Percentiles rank a stretch among this genome's conserved stretches.
Conservation (phyloP, 1,140 invertebrate genomes). For the Ceratosolen fusciceps region DNA sequence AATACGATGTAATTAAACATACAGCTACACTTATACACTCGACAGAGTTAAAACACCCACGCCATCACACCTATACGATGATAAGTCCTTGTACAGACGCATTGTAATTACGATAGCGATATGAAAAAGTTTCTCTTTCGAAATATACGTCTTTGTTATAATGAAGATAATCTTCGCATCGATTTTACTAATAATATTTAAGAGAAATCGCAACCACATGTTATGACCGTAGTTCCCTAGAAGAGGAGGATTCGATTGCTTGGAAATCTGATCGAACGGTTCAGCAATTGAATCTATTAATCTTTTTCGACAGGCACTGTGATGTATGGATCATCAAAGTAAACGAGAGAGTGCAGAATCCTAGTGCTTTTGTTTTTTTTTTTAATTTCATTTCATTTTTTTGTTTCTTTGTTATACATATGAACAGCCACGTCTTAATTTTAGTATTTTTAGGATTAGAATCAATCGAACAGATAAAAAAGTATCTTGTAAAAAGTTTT, state of each 20-base stretch:
- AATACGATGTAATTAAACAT: slow-evolving; percentile 32
- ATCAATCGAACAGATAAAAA: slow-evolving; percentile 18
- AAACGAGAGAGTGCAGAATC: slow-evolving; percentile 39
- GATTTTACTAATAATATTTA: slow-evolving; percentile 32
- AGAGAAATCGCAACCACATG: slow-evolving; percentile 10
- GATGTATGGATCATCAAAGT: slow-evolving; percentile 46
- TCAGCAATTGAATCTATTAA: slow-evolving; percentile 20
- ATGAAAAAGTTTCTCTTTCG: slow-evolving; percentile 11
- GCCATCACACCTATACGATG: not conserved
- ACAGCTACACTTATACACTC: not conserved
- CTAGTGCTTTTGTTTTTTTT: slow-evolving; percentile 38
- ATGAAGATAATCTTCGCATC: slow-evolving; percentile 30
- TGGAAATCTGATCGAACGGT: not conserved
- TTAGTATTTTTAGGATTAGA: slow-evolving; percentile 8
- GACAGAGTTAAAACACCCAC: not conserved
- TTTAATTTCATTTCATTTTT: no score
- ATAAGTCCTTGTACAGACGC: slow-evolving; percentile 31
- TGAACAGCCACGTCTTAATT: slow-evolving; percentile 36
- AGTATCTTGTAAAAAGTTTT: no score
- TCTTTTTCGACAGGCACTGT: slow-evolving; percentile 40
- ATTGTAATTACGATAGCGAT: slow-evolving; percentile 26
- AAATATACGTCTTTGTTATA: slow-evolving; percentile 44
- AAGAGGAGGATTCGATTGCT: slow-evolving; percentile 33
- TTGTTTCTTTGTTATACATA: no score
- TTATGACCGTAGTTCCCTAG: slow-evolving; percentile 45